phyloP scores from a whole-genome alignment of 2,888 invertebrate species.

The Zygaena filipendulae region DNA sequence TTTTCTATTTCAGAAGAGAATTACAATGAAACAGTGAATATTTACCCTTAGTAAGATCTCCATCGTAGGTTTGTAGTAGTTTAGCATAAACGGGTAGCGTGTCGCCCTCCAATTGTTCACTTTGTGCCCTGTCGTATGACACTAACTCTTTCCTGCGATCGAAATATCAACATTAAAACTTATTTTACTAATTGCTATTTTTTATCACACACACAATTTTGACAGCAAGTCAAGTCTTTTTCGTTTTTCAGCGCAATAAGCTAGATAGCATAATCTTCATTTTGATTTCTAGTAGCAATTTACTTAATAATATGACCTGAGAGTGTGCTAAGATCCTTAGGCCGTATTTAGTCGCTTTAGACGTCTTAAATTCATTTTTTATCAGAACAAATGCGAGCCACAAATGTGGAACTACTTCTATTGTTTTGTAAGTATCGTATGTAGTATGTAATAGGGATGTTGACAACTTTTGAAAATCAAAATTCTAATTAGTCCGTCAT shows the following conservation, averaged over 20 bases:
- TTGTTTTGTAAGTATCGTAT: neutral
- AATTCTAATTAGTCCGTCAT: no score
- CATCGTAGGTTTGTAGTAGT: slow-evolving; percentile 54
- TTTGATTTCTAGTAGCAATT: no score
- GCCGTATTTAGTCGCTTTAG: no score
- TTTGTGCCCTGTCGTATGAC: slow-evolving; percentile 88
- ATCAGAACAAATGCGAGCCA: neutral
- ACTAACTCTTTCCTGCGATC: slow-evolving; percentile 83
- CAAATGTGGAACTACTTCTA: neutral
- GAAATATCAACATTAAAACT: neutral
- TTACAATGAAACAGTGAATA: slow-evolving; percentile 2
- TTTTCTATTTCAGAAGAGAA: no score
- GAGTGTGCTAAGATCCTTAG: no score
- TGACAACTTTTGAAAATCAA: no score
- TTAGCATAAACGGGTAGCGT: slow-evolving; percentile 55
- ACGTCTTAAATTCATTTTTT: no score
- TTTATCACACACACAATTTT: neutral
- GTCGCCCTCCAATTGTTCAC: slow-evolving; percentile 68
- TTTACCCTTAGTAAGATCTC: slow-evolving; percentile 50
- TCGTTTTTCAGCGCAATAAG: neutral
- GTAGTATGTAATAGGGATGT: neutral
- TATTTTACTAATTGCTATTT: neutral
- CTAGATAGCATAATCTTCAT: no score
- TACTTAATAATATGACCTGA: no score
- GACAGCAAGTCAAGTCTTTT: neutral